Base-by-base conservation (phyloP, 2,888 invertebrate genomes). In the Hirtodrosophila trivittata region DNA sequence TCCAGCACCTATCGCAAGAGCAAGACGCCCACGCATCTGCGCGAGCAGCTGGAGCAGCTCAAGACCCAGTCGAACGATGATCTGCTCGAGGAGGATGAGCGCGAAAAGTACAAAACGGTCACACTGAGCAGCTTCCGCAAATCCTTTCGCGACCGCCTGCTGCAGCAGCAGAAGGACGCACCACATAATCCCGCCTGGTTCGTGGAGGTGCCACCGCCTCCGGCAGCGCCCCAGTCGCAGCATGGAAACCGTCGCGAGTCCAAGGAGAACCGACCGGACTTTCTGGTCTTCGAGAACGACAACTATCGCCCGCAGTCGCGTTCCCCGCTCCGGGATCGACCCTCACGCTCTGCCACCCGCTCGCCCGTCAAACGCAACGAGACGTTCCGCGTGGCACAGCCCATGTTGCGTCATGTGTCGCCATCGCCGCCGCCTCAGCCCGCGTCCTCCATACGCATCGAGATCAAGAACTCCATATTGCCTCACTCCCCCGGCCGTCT, bases 121-220 rank as follows among this genome's bases (percentile, higher is more conserved):
- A 90, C 90, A 0, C 41, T 90, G 4, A 91, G 88, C 39, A 90
- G 89, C 46, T 89, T 90, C 51, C 89, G 90, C 8, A 90, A 89
- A 63, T 90, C 91, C 0, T 90, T 91, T 66, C 87, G 90, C 0
- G 89, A 90, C 3, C 87, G 87, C 18, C 77, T 91, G 50, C 47
- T 90, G 42, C 76, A 88, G 10, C 82, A 88, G 33, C 86, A 89
- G 28, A 88, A 89, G 10, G 87, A 90, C 12, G 80, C 85, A 3
- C 87, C 89, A 0, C 80, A 90, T 41, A 90, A 90, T 82, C 91
- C 91, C 21, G 73, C 91, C 49, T 90, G 90, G 90, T 90, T 90
- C 60, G 89, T 90, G 3, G 89, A 89, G 62, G 91, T 90, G 5
- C 90, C 90, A 1, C 58, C 81, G 25, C 74, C 81, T 0, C 55